phyloP scores from a whole-genome alignment of 1,140 invertebrate species.

The Aphidius gifuensis region DNA sequence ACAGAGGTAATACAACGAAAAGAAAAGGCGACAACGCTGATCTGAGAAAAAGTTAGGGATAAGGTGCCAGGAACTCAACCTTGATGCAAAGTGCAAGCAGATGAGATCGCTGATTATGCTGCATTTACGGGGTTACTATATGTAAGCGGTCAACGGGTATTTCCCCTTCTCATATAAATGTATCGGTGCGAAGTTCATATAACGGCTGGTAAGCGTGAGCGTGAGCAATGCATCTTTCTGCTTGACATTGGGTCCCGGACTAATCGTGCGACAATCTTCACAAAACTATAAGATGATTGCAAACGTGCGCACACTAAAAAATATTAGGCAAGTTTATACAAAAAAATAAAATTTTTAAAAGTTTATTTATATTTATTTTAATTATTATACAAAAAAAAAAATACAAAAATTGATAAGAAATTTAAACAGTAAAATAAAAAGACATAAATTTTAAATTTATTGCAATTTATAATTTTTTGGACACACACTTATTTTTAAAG shows the following conservation, averaged over 20 bases:
- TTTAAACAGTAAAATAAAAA: too few relatives aligned
- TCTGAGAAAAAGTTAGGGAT: conserved; percentile 17
- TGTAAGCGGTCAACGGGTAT: conserved; percentile 39
- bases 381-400: too few relatives aligned
- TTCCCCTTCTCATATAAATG: conserved; percentile 15
- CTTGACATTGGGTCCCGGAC: conserved; percentile 49
- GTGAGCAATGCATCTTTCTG: conserved; percentile 52
- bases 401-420: too few relatives aligned
- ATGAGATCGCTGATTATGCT: conserved; percentile 54
- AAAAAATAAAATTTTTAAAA: too few relatives aligned
- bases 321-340: too few relatives aligned
- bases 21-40: too few relatives aligned
- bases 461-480: too few relatives aligned
- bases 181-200: conserved; percentile 34
- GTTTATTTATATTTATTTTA: too few relatives aligned
- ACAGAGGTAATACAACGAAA: too few relatives aligned
- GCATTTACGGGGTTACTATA: conserved; percentile 54
- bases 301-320: conserved; percentile 22
- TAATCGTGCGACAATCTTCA: conserved; percentile 57
- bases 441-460: too few relatives aligned
- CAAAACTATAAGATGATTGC: conserved; percentile 24
- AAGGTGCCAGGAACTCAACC: conserved; percentile 41
- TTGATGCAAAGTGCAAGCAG: conserved; percentile 55
- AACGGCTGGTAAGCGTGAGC: conserved; percentile 41
- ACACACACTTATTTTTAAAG: too few relatives aligned